Conservation (phyloP, 1,140 invertebrate genomes). For the Leptinotarsa texana region DNA sequence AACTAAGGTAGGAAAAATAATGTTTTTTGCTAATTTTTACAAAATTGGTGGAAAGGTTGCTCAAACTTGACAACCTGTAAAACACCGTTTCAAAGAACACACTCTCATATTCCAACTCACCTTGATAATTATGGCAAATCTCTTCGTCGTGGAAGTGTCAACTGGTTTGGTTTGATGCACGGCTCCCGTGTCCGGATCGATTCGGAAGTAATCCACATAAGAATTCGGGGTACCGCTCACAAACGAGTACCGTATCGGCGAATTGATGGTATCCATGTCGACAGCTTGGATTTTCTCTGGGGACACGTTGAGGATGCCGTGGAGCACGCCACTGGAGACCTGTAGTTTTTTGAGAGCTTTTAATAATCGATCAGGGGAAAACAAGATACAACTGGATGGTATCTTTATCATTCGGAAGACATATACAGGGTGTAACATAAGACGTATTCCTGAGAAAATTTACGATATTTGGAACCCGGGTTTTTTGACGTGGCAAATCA, state of each 20-base stretch:
- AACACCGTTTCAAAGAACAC: no score
- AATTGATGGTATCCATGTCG: constrained; percentile 84
- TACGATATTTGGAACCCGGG: no score
- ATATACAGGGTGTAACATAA: neutral
- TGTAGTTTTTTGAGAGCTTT: constrained; percentile 39
- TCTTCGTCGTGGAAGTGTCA: constrained; percentile 72
- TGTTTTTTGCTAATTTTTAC: no score
- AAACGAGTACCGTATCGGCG: constrained; percentile 79
- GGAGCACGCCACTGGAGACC: constrained; percentile 80
- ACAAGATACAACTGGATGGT: no score
- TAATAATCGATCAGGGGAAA: neutral
- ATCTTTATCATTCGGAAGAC: no score
- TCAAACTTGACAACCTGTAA: no score
- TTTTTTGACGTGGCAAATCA: no score
- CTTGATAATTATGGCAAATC: constrained; percentile 71
- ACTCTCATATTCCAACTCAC: constrained; percentile 50
- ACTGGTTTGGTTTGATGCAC: constrained; percentile 80
- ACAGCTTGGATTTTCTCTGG: constrained; percentile 88
- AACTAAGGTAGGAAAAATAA: no score
- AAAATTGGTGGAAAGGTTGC: no score
- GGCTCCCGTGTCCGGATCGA: constrained; percentile 77
- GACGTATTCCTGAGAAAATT: no score
- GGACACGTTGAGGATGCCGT: constrained; percentile 79
- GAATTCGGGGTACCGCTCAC: constrained; percentile 75
- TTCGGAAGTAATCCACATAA: constrained; percentile 81